Evolutionary conservation across 2,113 vertebrate species (phyloP), one percentile per base, ranked within the genome.

Genomic region (Noctilio leporinus): DNA sequence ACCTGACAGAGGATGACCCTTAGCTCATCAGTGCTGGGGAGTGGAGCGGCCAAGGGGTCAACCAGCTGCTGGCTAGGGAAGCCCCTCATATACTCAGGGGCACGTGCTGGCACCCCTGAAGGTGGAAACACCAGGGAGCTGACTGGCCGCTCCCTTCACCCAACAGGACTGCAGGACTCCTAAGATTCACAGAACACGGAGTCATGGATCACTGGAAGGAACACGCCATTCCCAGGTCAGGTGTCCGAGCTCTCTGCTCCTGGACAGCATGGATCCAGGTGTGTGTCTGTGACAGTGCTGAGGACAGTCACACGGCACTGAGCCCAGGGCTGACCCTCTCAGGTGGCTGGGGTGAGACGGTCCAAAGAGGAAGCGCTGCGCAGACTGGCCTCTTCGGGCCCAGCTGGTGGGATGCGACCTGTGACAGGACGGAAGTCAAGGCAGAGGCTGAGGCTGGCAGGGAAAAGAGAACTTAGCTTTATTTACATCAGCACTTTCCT

Each of bases 41-140:
- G 73, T 14, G 47, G 20, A 38, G 38, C 0, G 0, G 20, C 43
- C 69, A 10, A 2, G 28, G 15, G 69, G 62, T 33, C 24, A 62
- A 16, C 35, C 30, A 19, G n/a, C 0, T 35, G n/a, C 51, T 35
- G 35, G 35, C 17, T 2, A 3, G 62, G 62, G 70, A 57, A 64
- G 59, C 51, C 67, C 67, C 30, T 8, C 1, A 22, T 15, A 78
- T 1, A 12, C 51, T 17, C 70, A 64, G 49, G 80, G 6, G 2
- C n/a, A 0, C 0, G 11, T 35, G 35, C 24, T 3, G 24, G 26
- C 14, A 5, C 9, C 9, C 4, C 0, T 33, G 73, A 2, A 1
- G 7, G 11, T 0, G 6, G 62, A 14, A 16, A 6, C 47, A 45
- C 33, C 47, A 1, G 40, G 69, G 49, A n/a, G 35, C 33, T 47